These are phyloP conservation scores for Adelosebastes latens DNA, from an alignment of 2,797 vertebrate genomes.

Conservation along the genomic window DNA sequence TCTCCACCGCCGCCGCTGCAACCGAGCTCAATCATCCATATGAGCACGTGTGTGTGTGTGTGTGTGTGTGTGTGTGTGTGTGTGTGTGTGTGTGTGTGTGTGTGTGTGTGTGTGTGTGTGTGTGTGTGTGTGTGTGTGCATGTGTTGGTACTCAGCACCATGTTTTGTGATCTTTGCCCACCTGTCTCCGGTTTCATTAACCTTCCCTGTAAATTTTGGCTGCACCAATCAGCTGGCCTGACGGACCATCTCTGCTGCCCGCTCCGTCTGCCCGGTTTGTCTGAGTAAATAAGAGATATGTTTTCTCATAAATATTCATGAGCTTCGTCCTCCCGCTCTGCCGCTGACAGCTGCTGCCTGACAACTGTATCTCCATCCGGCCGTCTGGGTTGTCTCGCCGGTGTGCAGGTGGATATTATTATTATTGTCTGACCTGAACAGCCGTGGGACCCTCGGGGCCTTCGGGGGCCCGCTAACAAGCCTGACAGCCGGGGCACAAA, in stretches of 20 bases:
- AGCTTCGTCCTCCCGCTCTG: conserved; percentile 22
- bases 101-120: neutral
- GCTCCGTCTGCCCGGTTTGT: conserved; percentile 22
- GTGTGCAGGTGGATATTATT: conserved; percentile 11
- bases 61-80: neutral
- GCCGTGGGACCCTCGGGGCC: neutral
- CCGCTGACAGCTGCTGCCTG: conserved; percentile 53
- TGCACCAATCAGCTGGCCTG: conserved; percentile 41
- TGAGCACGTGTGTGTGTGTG: neutral
- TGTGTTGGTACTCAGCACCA: neutral
- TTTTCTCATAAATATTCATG: conserved; percentile 66
- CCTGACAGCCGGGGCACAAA: conserved; percentile 2
- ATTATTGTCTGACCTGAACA: conserved; percentile 33
- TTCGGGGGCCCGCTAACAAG: conserved; percentile 22
- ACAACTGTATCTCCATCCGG: conserved; percentile 46
- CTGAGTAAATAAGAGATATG: conserved; percentile 52
- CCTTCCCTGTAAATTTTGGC: conserved; percentile 19
- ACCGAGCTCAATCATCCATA: conserved; percentile 6
- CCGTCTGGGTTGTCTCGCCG: conserved; percentile 14
- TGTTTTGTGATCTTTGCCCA: conserved; percentile 15
- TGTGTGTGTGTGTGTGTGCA: neutral
- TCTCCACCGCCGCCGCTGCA: neutral
- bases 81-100: neutral
- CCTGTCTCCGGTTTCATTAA: conserved; percentile 33
- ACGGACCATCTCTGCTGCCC: conserved; percentile 25